Evolutionary conservation across 1,140 invertebrate genomes (phyloP).

Genomic region (Hesperophylax magnus): DNA sequence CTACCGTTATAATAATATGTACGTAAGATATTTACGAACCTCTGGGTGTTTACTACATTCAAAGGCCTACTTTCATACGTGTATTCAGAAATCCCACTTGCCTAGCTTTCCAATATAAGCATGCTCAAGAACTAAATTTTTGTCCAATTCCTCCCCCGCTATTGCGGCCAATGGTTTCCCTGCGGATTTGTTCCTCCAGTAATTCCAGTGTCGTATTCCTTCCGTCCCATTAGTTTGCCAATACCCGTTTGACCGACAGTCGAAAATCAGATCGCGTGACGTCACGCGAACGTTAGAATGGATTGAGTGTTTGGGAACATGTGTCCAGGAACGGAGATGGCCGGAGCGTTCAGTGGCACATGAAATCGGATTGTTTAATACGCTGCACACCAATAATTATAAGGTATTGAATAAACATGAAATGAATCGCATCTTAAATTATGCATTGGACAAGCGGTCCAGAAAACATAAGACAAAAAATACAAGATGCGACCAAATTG

Average conservation of each 20-base stretch:
- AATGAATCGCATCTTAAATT: background rate
- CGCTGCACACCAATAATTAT: background rate
- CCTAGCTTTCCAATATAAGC: too few species aligned
- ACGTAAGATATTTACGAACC: too few species aligned
- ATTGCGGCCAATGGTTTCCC: too few species aligned
- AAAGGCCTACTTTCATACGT: too few species aligned
- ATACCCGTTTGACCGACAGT: slow-evolving; percentile 55
- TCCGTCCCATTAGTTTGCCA: slow-evolving; percentile 54
- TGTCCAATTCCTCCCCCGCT: background rate
- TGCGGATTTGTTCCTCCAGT: slow-evolving; percentile 3
- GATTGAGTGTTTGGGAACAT: slow-evolving; percentile 37
- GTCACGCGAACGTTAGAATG: slow-evolving; percentile 46
- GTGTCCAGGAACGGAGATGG: slow-evolving; percentile 34
- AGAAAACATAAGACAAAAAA: background rate
- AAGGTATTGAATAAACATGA: background rate
- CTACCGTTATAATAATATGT: too few species aligned
- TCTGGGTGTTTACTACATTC: too few species aligned
- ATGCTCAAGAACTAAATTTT: too few species aligned
- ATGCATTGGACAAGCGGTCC: background rate
- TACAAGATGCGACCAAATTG: background rate
- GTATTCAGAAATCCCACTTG: too few species aligned
- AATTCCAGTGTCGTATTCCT: slow-evolving; percentile 44
- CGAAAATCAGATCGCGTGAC: slow-evolving; percentile 51
- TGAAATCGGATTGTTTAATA: background rate
- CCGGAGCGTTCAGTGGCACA: background rate